A percentile compares a stretch with the other conserved stretches of the same genome.
phyloP scores from a whole-genome alignment of 2,888 invertebrate species.

The Chymomyza procnemis region DNA sequence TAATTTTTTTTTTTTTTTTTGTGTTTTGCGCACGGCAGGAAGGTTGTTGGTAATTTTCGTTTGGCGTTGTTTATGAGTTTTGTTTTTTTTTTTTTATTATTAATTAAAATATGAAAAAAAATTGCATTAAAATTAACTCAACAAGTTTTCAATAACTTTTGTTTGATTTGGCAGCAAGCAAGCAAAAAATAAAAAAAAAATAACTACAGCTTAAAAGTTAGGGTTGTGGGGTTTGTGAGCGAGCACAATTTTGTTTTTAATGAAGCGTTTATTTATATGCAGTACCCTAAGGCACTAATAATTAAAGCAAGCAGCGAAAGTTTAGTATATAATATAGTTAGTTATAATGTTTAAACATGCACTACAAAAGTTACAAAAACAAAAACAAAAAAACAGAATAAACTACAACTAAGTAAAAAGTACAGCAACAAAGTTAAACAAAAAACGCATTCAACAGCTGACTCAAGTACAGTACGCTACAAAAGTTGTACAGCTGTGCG shows the following conservation, averaged over 20 bases:
- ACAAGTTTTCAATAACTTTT: constrained; percentile 28
- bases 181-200: constrained; percentile 18
- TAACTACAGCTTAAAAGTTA: constrained; percentile 33
- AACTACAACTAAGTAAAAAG: constrained; percentile 29
- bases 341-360: neutral
- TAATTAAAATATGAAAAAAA: constrained; percentile 40
- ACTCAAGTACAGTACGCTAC: constrained; percentile 10
- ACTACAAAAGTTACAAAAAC: neutral
- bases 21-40: constrained; percentile 78
- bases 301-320: neutral
- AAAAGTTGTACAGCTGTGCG: neutral
- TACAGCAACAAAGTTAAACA: constrained; percentile 13
- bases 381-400: constrained; percentile 22
- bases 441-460: constrained; percentile 3
- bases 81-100: constrained; percentile 27
- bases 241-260: neutral
- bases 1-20: constrained; percentile 40
- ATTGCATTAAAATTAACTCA: constrained; percentile 30
- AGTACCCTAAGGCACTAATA: neutral
- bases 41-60: constrained; percentile 53
- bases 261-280: neutral
- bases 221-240: too few relatives aligned
- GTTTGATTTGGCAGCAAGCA: constrained; percentile 2
- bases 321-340: neutral
- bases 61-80: constrained; percentile 1